These are phyloP conservation scores for Epizoanthus rinbou DNA, from an alignment of 92 coral and sea anemone species.

Conservation along the genomic window DNA sequence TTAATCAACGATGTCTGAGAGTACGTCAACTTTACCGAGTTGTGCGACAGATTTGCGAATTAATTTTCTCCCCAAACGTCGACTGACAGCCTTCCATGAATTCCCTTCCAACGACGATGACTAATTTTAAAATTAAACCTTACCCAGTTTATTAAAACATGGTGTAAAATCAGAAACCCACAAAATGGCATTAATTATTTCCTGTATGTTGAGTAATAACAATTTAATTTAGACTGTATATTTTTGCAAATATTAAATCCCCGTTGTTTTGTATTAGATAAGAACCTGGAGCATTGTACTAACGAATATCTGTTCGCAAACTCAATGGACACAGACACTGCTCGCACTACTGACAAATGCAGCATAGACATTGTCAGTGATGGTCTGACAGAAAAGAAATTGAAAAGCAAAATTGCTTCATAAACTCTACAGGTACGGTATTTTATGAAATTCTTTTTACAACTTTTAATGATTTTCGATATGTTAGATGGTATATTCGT, in stretches of 20 bases:
- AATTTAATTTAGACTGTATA: constrained; percentile 31
- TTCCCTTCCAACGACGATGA: not conserved
- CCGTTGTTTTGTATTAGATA: constrained; percentile 3
- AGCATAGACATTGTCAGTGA: too few relatives aligned
- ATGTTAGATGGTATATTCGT: too few relatives aligned
- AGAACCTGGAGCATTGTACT: not conserved
- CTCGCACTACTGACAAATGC: too few relatives aligned
- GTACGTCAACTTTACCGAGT: not conserved
- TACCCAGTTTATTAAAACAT: constrained; percentile 18
- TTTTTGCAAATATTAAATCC: constrained; percentile 23
- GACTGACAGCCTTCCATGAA: not conserved
- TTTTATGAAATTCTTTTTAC: too few relatives aligned
- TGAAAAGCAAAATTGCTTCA: too few relatives aligned
- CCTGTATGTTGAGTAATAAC: constrained; percentile 17
- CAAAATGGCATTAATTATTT: constrained; percentile 28
- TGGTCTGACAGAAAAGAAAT: too few relatives aligned
- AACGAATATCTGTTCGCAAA: too few relatives aligned
- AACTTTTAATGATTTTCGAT: too few relatives aligned
- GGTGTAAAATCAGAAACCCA: constrained; percentile 26
- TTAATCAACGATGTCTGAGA: not conserved
- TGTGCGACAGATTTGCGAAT: not conserved
- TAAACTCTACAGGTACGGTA: too few relatives aligned
- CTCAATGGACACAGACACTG: too few relatives aligned
- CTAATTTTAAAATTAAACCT: not conserved
- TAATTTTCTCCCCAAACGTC: not conserved